Evolutionary conservation across 1,140 invertebrate genomes (phyloP), one percentile per base, ranked within the genome.

Genomic region (Drosophila navojoa): DNA sequence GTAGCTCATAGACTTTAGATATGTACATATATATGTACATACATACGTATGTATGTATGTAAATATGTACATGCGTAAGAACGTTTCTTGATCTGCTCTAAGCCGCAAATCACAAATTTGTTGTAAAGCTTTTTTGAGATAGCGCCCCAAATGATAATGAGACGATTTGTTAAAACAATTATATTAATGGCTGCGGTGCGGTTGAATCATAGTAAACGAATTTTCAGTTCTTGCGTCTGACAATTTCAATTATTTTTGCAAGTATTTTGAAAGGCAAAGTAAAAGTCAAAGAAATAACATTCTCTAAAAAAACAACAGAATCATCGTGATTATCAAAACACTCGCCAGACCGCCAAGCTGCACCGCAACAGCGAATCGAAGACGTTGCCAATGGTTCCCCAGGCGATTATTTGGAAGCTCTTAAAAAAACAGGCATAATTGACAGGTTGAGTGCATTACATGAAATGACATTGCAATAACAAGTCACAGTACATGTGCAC

Each of bases 391-490:
- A 25, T 11, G 32, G 29, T 49, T 40, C 32, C 44, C 44, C 50
- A 45, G 29, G 45, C 16, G 9, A 35, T 50, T 16, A 25, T 60
- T 15, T 40, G 55, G 15, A 10, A 19, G n/a, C 22, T 13, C 6
- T 15, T 42, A 59, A 27, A 10, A 13, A 44, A 45, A 44, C 29
- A 38, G 32, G 38, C 15, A 49, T 16, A 9, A 15, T 2, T 45
- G n/a, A 16, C n/a, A 15, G 42, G 1, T 4, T 45, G n/a, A 45
- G 11, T 58, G 55, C 38, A 44, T 38, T 49, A 10, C 32, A 11
- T 54, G 49, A 72, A 60, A 67, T 72, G 62, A 45, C 54, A 72
- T 67, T 72, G 19, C 70, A 72, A 59, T 72, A 55, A 22, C 53
- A 72, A 68, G 40, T 47, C 22, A 13, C n/a, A 52, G 22, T 40